Evolutionary conservation across 2,113 vertebrate genomes (phyloP), one percentile per base, ranked within the genome.

Genomic region (Amphiprion ocellaris): DNA sequence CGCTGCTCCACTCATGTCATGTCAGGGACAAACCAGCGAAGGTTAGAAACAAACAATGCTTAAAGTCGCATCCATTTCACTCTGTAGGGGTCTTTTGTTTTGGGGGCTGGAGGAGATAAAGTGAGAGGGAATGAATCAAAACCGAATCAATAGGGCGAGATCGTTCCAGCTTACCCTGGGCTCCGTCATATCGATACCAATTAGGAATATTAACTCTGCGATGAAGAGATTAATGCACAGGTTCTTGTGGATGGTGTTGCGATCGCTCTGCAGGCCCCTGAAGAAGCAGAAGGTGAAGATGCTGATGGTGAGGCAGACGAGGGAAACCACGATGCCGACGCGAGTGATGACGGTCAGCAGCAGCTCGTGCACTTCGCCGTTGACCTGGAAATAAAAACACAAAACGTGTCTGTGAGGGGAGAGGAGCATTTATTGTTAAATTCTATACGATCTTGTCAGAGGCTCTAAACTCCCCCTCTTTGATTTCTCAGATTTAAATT

Each of bases 231-330:
- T 99, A 93, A 99, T 97, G 94, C 98, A 99, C 87, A 99, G 92
- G 90, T 99, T 99, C 95, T 99, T 99, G 96, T 99, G 98, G 94
- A 99, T 99, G 74, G 98, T 99, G 92, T 99, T 99, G 79, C 98
- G 97, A 89, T 99, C 98, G 33, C 97, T 99, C 93, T 99, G 98
- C 46, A 99, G 96, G 80, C 98, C 98, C 61, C 97, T 96, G 96
- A 99, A 99, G 92, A 99, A 99, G 94, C 97, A 99, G 95, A 99
- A 99, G 74, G 98, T 99, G 93, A 99, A 99, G 95, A 99, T 97
- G 95, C 97, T 97, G 93, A 99, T 96, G 84, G 95, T 94, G 89
- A 99, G 95, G 93, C 98, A 99, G 90, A 99, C 95, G 4, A 99
- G 97, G 75, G 97, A 99, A 87, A 99, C 96, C 83, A 97, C 96